These are phyloP conservation scores for Acrossocheilus fasciatus DNA, from an alignment of 2,797 vertebrate species.

Conservation along the genomic window DNA sequence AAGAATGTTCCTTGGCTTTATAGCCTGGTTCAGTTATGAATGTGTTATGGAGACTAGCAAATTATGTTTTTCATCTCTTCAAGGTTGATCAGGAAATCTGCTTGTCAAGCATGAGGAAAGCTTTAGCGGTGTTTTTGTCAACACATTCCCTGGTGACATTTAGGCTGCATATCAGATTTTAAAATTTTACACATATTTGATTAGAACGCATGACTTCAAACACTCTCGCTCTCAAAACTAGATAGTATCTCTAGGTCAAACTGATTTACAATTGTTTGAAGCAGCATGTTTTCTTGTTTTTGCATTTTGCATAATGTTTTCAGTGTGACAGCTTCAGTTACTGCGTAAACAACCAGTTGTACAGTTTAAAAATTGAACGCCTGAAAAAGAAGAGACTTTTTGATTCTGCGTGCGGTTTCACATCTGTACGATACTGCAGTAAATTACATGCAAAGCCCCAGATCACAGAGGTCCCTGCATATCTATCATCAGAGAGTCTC, in stretches of 20 bases:
- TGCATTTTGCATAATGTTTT: not conserved
- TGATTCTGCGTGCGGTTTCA: not conserved
- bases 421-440: not conserved
- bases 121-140: not conserved
- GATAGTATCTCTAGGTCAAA: not conserved
- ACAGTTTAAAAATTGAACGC: not conserved
- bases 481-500: not conserved
- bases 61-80: conserved; percentile 2
- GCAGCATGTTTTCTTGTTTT: conserved; percentile 1
- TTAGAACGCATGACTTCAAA: not conserved
- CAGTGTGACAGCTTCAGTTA: not conserved
- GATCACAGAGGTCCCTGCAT: not conserved
- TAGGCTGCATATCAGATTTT: not conserved
- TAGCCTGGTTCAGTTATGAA: not conserved
- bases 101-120: not conserved
- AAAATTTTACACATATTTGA: not conserved
- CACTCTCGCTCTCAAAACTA: not conserved
- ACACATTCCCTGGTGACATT: not conserved
- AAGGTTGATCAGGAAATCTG: not conserved
- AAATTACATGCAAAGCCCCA: not conserved
- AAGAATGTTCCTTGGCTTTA: not conserved
- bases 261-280: conserved; percentile 5
- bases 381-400: not conserved
- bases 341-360: not conserved
- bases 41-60: not conserved